phyloP scores from a whole-genome alignment of 2,888 invertebrate genomes.

The Epirrhoe tristata region DNA sequence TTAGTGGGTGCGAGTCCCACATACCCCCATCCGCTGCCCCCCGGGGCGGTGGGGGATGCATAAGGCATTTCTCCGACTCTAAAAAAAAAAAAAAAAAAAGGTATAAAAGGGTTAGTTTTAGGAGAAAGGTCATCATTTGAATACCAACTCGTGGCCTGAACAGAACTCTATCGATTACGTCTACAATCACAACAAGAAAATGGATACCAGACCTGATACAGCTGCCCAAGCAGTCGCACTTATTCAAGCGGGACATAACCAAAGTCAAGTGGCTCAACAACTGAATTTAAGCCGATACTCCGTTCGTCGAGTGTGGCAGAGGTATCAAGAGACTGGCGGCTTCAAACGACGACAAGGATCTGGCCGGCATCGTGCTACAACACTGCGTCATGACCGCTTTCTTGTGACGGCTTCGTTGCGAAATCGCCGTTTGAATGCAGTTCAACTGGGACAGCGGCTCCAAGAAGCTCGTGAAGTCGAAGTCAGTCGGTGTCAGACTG shows the following conservation, averaged over 20 bases:
- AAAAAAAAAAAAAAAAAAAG: too few relatives aligned
- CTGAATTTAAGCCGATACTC: slow-evolving; percentile 9
- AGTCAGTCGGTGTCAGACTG: slow-evolving; percentile 24
- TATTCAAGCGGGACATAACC: slow-evolving; percentile 9
- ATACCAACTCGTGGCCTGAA: slow-evolving; percentile 21
- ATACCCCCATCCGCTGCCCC: too few relatives aligned
- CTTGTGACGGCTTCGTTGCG: slow-evolving; percentile 14
- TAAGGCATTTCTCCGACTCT: too few relatives aligned
- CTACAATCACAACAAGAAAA: slow-evolving; percentile 8
- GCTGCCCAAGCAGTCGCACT: slow-evolving; percentile 14
- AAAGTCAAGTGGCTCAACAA: slow-evolving; percentile 12
- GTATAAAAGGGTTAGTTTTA: too few relatives aligned
- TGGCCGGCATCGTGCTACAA: slow-evolving; percentile 13
- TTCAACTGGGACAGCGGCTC: slow-evolving; percentile 19
- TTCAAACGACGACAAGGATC: slow-evolving; percentile 13
- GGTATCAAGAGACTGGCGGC: slow-evolving; percentile 15
- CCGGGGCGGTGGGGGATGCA: too few relatives aligned
- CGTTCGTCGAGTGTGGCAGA: slow-evolving; percentile 17
- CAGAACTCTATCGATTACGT: slow-evolving; percentile 1
- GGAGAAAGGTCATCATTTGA: slow-evolving; percentile 8
- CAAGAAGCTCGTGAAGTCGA: slow-evolving; percentile 19
- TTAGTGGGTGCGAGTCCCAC: too few relatives aligned
- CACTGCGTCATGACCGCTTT: slow-evolving; percentile 24
- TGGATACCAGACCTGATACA: slow-evolving; percentile 15
- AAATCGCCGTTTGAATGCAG: slow-evolving; percentile 25